Percentiles rank a stretch among this genome's conserved stretches.
Conservation (phyloP, 2,888 invertebrate species). For the Agrochola circellaris region DNA sequence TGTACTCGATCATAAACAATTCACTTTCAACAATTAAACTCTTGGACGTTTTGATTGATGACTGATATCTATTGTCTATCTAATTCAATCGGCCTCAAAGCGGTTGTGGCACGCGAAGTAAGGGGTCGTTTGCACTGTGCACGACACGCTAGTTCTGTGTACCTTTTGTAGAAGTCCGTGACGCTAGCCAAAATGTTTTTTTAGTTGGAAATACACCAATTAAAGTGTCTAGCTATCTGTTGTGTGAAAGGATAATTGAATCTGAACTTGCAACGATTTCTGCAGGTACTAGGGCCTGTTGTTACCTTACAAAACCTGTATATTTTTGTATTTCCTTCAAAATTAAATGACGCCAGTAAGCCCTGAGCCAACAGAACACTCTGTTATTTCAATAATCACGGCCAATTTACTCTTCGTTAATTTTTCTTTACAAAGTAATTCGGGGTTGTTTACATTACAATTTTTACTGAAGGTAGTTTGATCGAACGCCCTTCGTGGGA, state of each 20-base stretch:
- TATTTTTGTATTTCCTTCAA: neutral
- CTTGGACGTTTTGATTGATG: slow-evolving; percentile 83
- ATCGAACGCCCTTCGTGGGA: slow-evolving; percentile 75
- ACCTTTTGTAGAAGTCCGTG: slow-evolving; percentile 48
- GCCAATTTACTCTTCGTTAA: slow-evolving; percentile 55
- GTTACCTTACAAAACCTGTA: neutral
- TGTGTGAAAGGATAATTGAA: slow-evolving; percentile 39
- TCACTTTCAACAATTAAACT: slow-evolving; percentile 73
- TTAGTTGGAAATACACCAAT: slow-evolving; percentile 17
- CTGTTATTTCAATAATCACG: slow-evolving; percentile 65
- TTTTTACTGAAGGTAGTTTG: slow-evolving; percentile 63
- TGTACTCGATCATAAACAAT: slow-evolving; percentile 63
- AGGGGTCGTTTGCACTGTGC: slow-evolving; percentile 76
- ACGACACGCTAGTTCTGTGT: slow-evolving; percentile 72
- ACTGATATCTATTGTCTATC: slow-evolving; percentile 81
- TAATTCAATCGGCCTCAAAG: slow-evolving; percentile 82
- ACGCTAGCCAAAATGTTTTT: slow-evolving; percentile 30
- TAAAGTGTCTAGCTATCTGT: slow-evolving; percentile 40
- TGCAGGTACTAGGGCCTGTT: neutral
- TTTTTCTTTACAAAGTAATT: slow-evolving; percentile 63
- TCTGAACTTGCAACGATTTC: slow-evolving; percentile 17
- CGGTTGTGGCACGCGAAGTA: slow-evolving; percentile 77
- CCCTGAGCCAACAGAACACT: slow-evolving; percentile 19
- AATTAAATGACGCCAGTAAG: slow-evolving; percentile 31
- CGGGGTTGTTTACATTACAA: slow-evolving; percentile 67